Percentiles rank a stretch among this genome's conserved stretches.
Conservation (phyloP, 2,113 vertebrate genomes). For the Salvelinus namaycush region DNA sequence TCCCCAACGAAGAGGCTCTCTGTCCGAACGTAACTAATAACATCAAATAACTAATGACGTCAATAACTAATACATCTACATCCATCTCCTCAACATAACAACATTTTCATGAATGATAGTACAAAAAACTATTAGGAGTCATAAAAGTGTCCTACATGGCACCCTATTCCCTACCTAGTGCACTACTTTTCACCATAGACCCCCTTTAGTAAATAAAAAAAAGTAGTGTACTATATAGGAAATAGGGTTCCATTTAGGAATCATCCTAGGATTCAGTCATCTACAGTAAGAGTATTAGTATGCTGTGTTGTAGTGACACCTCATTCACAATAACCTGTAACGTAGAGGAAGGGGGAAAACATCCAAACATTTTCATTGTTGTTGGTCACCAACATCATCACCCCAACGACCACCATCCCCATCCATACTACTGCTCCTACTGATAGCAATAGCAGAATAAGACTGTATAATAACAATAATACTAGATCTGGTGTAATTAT, state of each 20-base stretch:
- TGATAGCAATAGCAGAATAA: constrained; percentile 17
- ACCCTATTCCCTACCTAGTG: no score
- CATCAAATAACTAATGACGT: constrained; percentile 53
- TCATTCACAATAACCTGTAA: constrained; percentile 37
- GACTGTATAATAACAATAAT: constrained; percentile 2
- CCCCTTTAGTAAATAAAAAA: no score
- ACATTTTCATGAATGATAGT: constrained; percentile 13
- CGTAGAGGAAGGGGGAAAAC: not conserved
- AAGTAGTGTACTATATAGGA: no score
- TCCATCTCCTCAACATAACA: constrained; percentile 53
- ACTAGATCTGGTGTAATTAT: no score
- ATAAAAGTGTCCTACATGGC: no score
- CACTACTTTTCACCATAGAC: no score
- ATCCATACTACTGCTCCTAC: not conserved
- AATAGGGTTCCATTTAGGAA: no score
- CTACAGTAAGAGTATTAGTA: not conserved
- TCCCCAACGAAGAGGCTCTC: constrained; percentile 19
- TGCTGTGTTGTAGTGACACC: constrained; percentile 47
- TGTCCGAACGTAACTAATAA: constrained; percentile 48
- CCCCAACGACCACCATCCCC: no score
- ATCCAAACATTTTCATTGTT: constrained; percentile 21
- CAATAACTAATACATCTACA: constrained; percentile 56
- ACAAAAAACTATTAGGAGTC: not conserved
- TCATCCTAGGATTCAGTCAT: not conserved
- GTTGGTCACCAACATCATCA: not conserved